These are phyloP conservation scores for Dryocosmus kuriphilus DNA, from an alignment of 2,888 invertebrate genomes.

Conservation along the genomic window DNA sequence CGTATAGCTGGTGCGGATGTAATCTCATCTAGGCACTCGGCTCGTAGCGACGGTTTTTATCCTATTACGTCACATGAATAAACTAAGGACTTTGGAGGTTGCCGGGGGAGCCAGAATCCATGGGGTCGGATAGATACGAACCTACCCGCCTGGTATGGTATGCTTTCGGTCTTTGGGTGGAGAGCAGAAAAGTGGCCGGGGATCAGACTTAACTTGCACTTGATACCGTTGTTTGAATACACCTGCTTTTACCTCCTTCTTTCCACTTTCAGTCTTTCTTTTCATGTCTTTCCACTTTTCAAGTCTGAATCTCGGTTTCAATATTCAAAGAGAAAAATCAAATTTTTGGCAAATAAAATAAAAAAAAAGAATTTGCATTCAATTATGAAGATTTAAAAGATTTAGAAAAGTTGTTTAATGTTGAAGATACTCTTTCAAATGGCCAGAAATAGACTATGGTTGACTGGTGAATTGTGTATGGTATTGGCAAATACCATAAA, in stretches of 20 bases:
- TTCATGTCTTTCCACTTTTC: neutral
- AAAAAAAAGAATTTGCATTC: neutral
- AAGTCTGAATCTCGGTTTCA: no score
- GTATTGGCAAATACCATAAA: neutral
- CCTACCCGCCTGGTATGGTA: constrained; percentile 42
- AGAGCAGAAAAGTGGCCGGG: constrained; percentile 25
- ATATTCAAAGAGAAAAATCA: neutral
- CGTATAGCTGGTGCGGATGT: constrained; percentile 68
- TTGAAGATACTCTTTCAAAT: neutral
- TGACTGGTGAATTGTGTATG: neutral
- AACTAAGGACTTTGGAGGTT: constrained; percentile 73
- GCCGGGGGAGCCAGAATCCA: constrained; percentile 54
- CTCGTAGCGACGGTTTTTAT: constrained; percentile 76
- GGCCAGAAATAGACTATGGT: neutral
- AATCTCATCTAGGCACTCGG: constrained; percentile 76
- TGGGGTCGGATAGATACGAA: constrained; percentile 48
- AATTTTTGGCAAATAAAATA: neutral
- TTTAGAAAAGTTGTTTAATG: neutral
- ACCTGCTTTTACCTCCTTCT: constrained; percentile 4
- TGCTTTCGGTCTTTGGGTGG: constrained; percentile 47
- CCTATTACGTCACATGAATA: constrained; percentile 78
- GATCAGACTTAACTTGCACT: constrained; percentile 35
- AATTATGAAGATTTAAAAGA: neutral
- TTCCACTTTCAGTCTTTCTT: neutral
- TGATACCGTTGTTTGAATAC: constrained; percentile 20